Base-by-base conservation (phyloP, 1,140 invertebrate species). In the Drosophila parabipectinata region DNA sequence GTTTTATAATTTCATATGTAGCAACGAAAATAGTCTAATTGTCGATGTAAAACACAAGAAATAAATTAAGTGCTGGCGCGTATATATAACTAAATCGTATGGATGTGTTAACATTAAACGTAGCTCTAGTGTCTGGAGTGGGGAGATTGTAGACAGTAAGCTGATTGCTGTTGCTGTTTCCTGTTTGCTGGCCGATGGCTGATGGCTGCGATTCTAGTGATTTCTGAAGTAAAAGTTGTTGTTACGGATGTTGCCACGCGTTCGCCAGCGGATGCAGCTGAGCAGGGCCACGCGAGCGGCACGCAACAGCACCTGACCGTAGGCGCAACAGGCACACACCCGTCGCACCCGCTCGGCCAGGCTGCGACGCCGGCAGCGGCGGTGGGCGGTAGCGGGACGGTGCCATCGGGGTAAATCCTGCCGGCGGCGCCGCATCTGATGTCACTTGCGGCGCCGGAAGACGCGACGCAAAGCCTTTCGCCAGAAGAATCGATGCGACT, bases 191-290 rank as follows among this genome's bases (percentile, higher is more conserved):
- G 51, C 1, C 32, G 37, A 28, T 54, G 18, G 30, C 50, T 68
- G 28, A 55, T 37, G 52, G 15, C 21, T 66, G 14, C 55, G 53
- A 34, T 15, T 66, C 68, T 52, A 87, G 51, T 87, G 83, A 53
- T 83, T 89, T 55, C 76, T 88, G 66, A 87, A 87, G 76, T 89
- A 83, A 76, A 87, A 87, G 48, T 83, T 87, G 55, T 88, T 79
- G 76, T 87, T 88, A 53, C 75, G 83, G 59, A 87, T 87, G 57
- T 88, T 78, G 72, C 83, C 83, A 52, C 83, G 83, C 32, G 79
- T 87, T 15, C 83, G 83, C 83, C 83, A 87, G 63, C 76, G 83
- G 37, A 87, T 88, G 67, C 83, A 87, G 48, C 82, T 87, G 18
- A 87, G 79, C 52, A 87, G 83, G 9, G 82, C 82, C 18, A 87